These are phyloP conservation scores for Thera obeliscata DNA, from an alignment of 2,888 invertebrate genomes.

Conservation along the genomic window DNA sequence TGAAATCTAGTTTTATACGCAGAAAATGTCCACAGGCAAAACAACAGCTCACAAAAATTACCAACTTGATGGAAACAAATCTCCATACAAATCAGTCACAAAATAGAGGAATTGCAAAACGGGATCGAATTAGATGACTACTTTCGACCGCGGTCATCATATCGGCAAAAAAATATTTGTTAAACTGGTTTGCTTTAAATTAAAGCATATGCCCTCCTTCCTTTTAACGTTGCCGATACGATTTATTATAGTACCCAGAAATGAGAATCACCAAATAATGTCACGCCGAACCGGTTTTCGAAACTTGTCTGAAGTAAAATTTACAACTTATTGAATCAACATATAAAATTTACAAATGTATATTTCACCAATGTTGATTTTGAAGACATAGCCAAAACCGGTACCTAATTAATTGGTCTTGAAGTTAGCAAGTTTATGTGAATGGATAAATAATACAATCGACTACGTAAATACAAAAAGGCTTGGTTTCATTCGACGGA, in stretches of 20 bases:
- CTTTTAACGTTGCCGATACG: not conserved
- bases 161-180: not conserved
- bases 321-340: slow-evolving; percentile 15
- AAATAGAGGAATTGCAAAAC: not conserved
- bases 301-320: slow-evolving; percentile 42
- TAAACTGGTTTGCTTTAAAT: not conserved
- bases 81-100: too few relatives aligned
- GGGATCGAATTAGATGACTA: too few relatives aligned
- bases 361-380: slow-evolving; percentile 10
- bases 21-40: not conserved
- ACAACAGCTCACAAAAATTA: too few relatives aligned
- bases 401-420: not conserved
- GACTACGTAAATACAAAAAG: not conserved
- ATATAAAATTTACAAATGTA: not conserved
- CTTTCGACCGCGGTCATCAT: not conserved
- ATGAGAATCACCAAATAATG: slow-evolving; percentile 33
- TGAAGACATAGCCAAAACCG: slow-evolving; percentile 16
- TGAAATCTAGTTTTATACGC: slow-evolving; percentile 19
- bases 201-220: slow-evolving; percentile 5
- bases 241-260: slow-evolving; percentile 22
- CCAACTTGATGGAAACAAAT: too few relatives aligned
- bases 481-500: not conserved
- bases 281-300: slow-evolving; percentile 41
- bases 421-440: not conserved
- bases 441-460: not conserved